Base-by-base conservation (phyloP, 2,113 vertebrate genomes). In the Epinephelus moara region DNA sequence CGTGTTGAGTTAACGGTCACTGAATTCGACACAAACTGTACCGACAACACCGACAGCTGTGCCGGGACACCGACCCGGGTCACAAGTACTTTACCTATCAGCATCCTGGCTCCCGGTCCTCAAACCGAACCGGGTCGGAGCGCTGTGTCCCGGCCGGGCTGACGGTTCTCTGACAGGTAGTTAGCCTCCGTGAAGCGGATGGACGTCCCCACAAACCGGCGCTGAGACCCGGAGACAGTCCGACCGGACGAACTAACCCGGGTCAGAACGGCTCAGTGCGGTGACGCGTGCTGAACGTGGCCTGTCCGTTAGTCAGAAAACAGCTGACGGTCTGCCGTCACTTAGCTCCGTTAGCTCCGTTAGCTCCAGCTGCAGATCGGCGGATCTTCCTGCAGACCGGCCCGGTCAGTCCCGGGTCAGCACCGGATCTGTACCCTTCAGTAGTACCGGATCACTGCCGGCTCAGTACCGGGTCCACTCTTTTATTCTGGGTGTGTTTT, bases 21-120 rank as follows among this genome's bases (percentile, higher is more conserved):
- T 3, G 50, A 37, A 6, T 37, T 37, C 33, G 42, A 52, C 33
- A 42, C 49, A 18, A 53, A 62, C 50, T 53, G 7, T 11, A 55
- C 27, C 19, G 7, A 52, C 61, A 49, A 25, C 33, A 7, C 67
- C 11, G 61, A 47, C 82, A 30, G 62, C 66, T 21, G 30, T 4
- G 21, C 81, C 52, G 64, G 52, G 42, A 72, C 70, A 61, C 40
- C 13, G 23, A 78, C 6, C 49, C 25, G 56, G 63, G 12, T 66
- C 37, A 18, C 8, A 4, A 10, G 11, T 30, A 82, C 56, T 5
- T 86, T 89, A 92, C 92, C 91, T 91, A 93, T 93, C 61, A 92
- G 42, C 92, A 93, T 93, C 21, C 57, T 76, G 85, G 70, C 30
- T 72, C 21, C 74, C 59, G 67, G 70, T 80, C 40, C 70, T 64